A percentile compares a stretch with the other conserved stretches of the same genome.
Conservation (phyloP, 2,888 invertebrate species). For the Tridacna gigas region DNA sequence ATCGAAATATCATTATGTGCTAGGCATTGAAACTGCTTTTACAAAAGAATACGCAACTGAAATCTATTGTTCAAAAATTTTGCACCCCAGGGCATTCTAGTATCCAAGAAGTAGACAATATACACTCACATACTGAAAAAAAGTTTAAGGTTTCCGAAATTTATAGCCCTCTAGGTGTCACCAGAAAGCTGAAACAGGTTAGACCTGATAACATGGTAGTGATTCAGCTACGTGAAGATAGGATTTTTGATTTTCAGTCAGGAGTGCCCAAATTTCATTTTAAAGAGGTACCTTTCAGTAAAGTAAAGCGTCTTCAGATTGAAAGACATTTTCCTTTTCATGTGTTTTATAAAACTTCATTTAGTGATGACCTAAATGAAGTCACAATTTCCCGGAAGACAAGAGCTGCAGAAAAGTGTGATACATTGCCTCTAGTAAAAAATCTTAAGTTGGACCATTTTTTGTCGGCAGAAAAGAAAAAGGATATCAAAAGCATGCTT, state of each 20-base stretch:
- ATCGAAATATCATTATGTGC: too few species aligned
- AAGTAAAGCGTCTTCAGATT: too few species aligned
- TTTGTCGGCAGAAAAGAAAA: too few species aligned
- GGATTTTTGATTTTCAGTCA: conserved; percentile 45
- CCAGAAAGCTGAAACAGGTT: conserved; percentile 33
- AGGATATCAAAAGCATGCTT: too few species aligned
- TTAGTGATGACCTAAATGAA: too few species aligned
- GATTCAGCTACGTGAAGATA: conserved; percentile 36
- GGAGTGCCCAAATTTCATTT: conserved; percentile 27
- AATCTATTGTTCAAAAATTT: conserved; percentile 33
- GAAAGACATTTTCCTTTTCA: too few species aligned
- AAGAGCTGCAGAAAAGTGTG: too few species aligned
- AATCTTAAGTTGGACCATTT: too few species aligned
- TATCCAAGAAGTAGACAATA: conserved; percentile 60
- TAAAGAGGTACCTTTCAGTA: conserved; percentile 41
- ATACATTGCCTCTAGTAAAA: too few species aligned
- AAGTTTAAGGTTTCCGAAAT: conserved; percentile 39
- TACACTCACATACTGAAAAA: conserved; percentile 58
- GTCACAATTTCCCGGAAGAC: too few species aligned
- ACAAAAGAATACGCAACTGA: conserved; percentile 14
- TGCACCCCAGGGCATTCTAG: conserved; percentile 55
- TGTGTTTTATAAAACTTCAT: too few species aligned
- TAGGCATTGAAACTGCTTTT: too few species aligned
- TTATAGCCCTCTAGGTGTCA: conserved; percentile 55
- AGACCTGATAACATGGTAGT: conserved; percentile 31